These are phyloP conservation scores for Trididemnum miniatum DNA, from an alignment of 23 tunicate genomes.

Conservation along the genomic window DNA sequence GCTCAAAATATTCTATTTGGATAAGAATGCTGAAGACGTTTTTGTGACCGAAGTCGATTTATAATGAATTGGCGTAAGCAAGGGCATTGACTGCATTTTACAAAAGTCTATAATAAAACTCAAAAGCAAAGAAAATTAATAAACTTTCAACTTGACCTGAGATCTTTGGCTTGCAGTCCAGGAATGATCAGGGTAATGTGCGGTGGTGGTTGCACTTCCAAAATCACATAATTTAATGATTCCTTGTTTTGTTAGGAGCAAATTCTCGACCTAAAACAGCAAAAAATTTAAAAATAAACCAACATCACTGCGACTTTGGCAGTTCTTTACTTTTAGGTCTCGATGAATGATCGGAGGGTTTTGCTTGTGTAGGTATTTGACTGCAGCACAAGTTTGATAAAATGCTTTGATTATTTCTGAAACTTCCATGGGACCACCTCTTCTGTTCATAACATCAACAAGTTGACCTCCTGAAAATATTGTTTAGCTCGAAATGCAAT, in stretches of 20 bases:
- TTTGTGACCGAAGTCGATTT: too few relatives aligned
- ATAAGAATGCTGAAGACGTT: too few relatives aligned
- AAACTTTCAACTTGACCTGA: too few relatives aligned
- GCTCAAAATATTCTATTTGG: too few relatives aligned
- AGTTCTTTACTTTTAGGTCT: slow-evolving; percentile 76
- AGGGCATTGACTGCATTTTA: too few relatives aligned
- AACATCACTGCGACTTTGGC: not conserved
- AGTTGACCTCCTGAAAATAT: slow-evolving; percentile 55
- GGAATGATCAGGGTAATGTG: slow-evolving; percentile 88
- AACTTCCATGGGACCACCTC: slow-evolving; percentile 62
- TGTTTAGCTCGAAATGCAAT: too few relatives aligned
- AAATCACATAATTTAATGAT: slow-evolving; percentile 90
- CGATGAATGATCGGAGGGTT: slow-evolving; percentile 96
- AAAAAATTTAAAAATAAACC: not conserved
- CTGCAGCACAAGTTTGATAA: slow-evolving; percentile 92
- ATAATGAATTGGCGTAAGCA: too few relatives aligned
- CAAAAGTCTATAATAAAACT: too few relatives aligned
- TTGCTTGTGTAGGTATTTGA: slow-evolving; percentile 89
- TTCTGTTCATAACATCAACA: slow-evolving; percentile 48
- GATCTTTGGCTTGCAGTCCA: slow-evolving; percentile 92
- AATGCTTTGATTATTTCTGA: slow-evolving; percentile 68
- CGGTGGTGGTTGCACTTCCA: slow-evolving; percentile 89
- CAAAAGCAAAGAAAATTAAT: too few relatives aligned
- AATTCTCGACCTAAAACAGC: slow-evolving; percentile 67
- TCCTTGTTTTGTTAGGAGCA: slow-evolving; percentile 72